A percentile compares a stretch with the other conserved stretches of the same genome.
These are phyloP conservation scores for Plusia festucae DNA, from an alignment of 2,888 invertebrate species.

Conservation along the genomic window DNA sequence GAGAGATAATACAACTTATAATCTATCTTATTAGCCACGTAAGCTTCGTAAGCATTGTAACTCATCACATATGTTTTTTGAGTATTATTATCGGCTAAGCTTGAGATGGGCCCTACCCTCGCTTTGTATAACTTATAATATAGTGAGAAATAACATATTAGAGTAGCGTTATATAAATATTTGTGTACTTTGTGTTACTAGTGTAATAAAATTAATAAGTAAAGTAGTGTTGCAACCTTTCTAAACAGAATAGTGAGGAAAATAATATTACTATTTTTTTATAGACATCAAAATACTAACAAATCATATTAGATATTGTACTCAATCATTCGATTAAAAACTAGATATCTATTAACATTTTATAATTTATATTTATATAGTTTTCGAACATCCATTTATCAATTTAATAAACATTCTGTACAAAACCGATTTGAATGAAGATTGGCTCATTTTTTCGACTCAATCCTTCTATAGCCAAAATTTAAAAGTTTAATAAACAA, in stretches of 20 bases:
- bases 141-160: not conserved
- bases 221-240: not conserved
- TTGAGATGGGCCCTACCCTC: slow-evolving; percentile 67
- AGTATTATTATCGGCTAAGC: slow-evolving; percentile 81
- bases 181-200: not conserved
- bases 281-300: not conserved
- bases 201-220: not conserved
- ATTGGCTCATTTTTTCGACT: too few relatives aligned
- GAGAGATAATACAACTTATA: slow-evolving; percentile 80
- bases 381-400: not conserved
- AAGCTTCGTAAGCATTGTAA: slow-evolving; percentile 84
- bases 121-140: slow-evolving; percentile 45
- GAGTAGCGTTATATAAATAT: not conserved
- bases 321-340: not conserved
- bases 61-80: slow-evolving; percentile 76
- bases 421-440: too few relatives aligned
- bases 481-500: too few relatives aligned
- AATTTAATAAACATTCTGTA: not conserved
- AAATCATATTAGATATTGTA: not conserved
- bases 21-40: slow-evolving; percentile 82
- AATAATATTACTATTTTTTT: too few relatives aligned
- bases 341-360: not conserved
- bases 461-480: too few relatives aligned
- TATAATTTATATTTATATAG: not conserved
- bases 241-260: too few relatives aligned